phyloP scores from a whole-genome alignment of 2,797 vertebrate species.

The Coilia nasus region DNA sequence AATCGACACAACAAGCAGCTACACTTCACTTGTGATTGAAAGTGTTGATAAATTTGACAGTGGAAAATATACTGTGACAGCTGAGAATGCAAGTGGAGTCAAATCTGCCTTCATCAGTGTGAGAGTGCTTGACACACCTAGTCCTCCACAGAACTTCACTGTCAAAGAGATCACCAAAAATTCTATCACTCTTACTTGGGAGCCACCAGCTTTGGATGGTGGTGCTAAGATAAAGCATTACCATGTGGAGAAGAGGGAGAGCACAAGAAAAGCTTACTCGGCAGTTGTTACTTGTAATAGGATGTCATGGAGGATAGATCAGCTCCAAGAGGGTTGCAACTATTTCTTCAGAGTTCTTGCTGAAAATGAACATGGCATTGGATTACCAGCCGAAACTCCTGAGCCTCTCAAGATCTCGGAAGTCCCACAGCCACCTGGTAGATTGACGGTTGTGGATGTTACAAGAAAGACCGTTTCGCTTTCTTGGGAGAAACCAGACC shows the following conservation, averaged over 20 bases:
- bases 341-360: constrained; percentile 95
- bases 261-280: constrained; percentile 95
- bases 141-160: constrained; percentile 88
- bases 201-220: constrained; percentile 92
- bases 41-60: constrained; percentile 95
- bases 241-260: constrained; percentile 96
- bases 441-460: constrained; percentile 92
- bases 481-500: constrained; percentile 92
- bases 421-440: constrained; percentile 95
- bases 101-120: constrained; percentile 97
- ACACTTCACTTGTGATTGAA: constrained; percentile 94
- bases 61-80: constrained; percentile 93
- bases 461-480: constrained; percentile 89
- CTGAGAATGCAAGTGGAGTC: constrained; percentile 93
- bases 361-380: constrained; percentile 96
- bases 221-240: constrained; percentile 98
- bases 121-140: constrained; percentile 93
- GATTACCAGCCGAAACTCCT: constrained; percentile 85
- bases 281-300: constrained; percentile 90
- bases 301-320: constrained; percentile 92
- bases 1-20: constrained; percentile 92
- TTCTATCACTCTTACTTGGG: constrained; percentile 94
- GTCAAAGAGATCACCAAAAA: constrained; percentile 94
- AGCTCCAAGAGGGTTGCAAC: constrained; percentile 92
- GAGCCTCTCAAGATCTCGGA: constrained; percentile 95